Conservation (phyloP, 2,888 invertebrate species). For the Polyploca ridens region DNA sequence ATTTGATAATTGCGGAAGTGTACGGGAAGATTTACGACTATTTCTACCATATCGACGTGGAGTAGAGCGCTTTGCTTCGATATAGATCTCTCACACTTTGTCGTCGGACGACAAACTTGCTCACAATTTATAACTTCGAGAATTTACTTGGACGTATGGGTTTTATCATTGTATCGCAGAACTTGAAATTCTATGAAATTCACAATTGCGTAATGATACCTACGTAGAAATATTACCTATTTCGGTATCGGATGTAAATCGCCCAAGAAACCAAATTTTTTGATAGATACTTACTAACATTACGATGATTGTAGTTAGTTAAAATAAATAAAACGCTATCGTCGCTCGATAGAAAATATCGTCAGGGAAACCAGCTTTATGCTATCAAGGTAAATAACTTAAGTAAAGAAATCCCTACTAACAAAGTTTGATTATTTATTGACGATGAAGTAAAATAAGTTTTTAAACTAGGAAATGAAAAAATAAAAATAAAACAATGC, state of each 20-base stretch:
- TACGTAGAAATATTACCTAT: too few species aligned
- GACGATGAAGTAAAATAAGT: neutral
- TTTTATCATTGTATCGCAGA: slow-evolving; percentile 17
- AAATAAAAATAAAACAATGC: neutral
- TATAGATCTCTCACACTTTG: slow-evolving; percentile 33
- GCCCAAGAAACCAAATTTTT: too few species aligned
- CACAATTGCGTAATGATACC: neutral
- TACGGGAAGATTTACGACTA: slow-evolving; percentile 44
- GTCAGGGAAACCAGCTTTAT: too few species aligned
- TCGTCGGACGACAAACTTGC: slow-evolving; percentile 32
- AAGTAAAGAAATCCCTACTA: too few species aligned
- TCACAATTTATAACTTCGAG: slow-evolving; percentile 28
- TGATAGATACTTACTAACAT: too few species aligned
- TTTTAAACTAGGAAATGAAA: neutral
- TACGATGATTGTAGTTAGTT: too few species aligned
- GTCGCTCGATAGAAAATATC: too few species aligned
- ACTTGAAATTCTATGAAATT: neutral
- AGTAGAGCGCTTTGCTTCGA: slow-evolving; percentile 28
- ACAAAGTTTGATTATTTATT: neutral
- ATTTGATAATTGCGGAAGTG: slow-evolving; percentile 54
- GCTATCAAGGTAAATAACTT: too few species aligned
- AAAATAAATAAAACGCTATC: too few species aligned
- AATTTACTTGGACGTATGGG: slow-evolving; percentile 27
- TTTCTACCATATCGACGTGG: slow-evolving; percentile 30
- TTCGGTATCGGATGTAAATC: too few species aligned